phyloP scores from a whole-genome alignment of 2,797 vertebrate species.

The Neosilurus mollespiculum region DNA sequence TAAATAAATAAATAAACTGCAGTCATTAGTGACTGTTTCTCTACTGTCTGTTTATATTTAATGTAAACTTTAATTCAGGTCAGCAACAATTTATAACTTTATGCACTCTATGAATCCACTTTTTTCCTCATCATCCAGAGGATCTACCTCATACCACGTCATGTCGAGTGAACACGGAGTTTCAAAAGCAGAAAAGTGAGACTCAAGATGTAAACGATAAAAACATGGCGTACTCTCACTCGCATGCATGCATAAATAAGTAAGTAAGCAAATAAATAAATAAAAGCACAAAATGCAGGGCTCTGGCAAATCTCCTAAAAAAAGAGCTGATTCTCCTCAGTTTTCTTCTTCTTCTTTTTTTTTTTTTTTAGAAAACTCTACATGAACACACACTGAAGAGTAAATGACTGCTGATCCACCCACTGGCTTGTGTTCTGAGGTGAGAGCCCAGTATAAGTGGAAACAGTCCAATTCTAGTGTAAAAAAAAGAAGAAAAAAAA shows the following conservation, averaged over 20 bases:
- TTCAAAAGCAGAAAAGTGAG: neutral
- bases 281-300: neutral
- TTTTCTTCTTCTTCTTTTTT: neutral
- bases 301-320: conserved; percentile 2
- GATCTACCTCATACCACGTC: neutral
- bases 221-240: neutral
- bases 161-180: neutral
- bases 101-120: neutral
- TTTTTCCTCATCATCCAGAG: neutral
- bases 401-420: conserved; percentile 1
- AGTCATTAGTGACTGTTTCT: neutral
- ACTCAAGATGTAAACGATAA: neutral
- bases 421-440: neutral
- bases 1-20: neutral
- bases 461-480: neutral
- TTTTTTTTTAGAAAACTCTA: neutral
- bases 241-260: neutral
- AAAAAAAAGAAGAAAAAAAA: too few relatives aligned
- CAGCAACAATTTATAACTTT: neutral
- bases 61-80: neutral
- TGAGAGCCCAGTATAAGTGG: neutral
- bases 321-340: neutral
- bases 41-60: neutral
- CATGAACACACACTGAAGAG: neutral
- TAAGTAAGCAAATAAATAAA: neutral